These are phyloP conservation scores for Homalodisca vitripennis DNA, from an alignment of 1,140 invertebrate genomes.

Conservation along the genomic window DNA sequence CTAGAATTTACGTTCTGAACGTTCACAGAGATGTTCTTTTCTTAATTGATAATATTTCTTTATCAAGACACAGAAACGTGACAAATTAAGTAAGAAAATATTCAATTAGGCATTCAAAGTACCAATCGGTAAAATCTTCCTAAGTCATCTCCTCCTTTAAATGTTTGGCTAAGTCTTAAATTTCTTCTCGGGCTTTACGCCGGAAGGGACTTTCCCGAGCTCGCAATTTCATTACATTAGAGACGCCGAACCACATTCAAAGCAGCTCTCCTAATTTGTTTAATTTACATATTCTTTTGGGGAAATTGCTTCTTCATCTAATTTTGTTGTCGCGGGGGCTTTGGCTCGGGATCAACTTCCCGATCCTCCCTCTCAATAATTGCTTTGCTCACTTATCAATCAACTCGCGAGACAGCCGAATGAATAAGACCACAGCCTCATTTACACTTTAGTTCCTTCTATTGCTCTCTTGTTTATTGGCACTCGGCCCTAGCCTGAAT, in stretches of 20 bases:
- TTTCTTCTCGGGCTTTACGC: not conserved
- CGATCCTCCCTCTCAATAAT: not conserved
- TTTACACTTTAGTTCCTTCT: too few relatives aligned
- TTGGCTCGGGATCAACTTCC: constrained; percentile 5
- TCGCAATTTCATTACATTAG: constrained; percentile 15
- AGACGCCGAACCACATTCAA: constrained; percentile 11
- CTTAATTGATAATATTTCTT: too few relatives aligned
- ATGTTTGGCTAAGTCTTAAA: constrained; percentile 14
- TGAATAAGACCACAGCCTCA: too few relatives aligned
- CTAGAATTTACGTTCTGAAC: too few relatives aligned
- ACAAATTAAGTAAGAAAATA: too few relatives aligned
- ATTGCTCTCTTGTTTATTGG: too few relatives aligned
- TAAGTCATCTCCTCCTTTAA: not conserved
- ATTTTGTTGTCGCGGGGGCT: constrained; percentile 9
- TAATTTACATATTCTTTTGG: constrained; percentile 18
- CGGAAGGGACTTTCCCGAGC: not conserved
- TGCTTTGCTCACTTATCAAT: not conserved
- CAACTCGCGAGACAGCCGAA: too few relatives aligned
- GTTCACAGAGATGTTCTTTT: too few relatives aligned
- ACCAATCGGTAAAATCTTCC: too few relatives aligned
- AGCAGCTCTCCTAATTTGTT: constrained; percentile 15
- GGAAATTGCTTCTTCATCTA: constrained; percentile 12
- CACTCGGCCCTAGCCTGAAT: too few relatives aligned
- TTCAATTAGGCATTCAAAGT: too few relatives aligned
- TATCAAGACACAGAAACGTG: too few relatives aligned